These are phyloP conservation scores for Monomorium pharaonis DNA, from an alignment of 1,140 invertebrate genomes.

Conservation along the genomic window DNA sequence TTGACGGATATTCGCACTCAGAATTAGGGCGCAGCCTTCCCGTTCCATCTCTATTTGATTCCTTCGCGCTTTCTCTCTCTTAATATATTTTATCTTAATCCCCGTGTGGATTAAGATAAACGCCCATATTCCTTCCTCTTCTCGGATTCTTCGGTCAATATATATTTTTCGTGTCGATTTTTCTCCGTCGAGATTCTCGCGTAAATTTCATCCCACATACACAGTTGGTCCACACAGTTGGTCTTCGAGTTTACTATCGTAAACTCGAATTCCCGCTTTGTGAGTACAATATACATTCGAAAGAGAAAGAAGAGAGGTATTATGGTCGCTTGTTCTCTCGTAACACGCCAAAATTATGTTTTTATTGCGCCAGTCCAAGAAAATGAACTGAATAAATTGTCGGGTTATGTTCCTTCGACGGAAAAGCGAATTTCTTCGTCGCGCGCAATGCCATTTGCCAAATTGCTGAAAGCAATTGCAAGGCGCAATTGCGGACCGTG, in stretches of 20 bases:
- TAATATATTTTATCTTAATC: background rate
- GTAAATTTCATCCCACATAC: background rate
- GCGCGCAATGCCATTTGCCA: background rate
- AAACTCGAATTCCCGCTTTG: background rate
- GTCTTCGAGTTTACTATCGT: background rate
- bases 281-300: background rate
- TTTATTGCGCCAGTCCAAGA: background rate
- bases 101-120: no score
- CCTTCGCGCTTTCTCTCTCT: background rate
- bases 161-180: background rate
- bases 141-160: background rate
- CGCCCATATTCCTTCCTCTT: no score
- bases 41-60: background rate
- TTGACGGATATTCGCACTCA: background rate
- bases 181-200: background rate
- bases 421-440: background rate
- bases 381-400: background rate
- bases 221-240: background rate
- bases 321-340: background rate
- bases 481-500: background rate
- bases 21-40: background rate
- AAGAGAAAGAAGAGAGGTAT: background rate
- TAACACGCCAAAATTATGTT: background rate
- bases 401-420: background rate
- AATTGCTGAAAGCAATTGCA: background rate